Evolutionary conservation across 1,140 invertebrate genomes (phyloP), one percentile per base, ranked within the genome.

Genomic region (Acromyrmex echinatior): DNA sequence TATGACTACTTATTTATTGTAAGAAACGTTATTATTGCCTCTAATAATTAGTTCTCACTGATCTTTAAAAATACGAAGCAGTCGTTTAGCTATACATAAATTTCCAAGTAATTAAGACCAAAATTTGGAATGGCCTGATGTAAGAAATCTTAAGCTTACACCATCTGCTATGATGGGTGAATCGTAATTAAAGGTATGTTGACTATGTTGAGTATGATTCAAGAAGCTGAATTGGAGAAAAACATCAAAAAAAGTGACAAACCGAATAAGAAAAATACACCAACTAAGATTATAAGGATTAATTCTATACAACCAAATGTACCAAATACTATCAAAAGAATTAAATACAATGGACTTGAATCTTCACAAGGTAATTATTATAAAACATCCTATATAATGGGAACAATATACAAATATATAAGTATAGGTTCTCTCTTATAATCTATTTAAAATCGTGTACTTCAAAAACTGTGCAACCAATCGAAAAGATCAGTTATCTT

Each of bases 401-500:
- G 12, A 51, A 51, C 9, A 51, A 51, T 51, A 51, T 51, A 51
- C 9, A 51, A 51, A 51, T 51, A 51, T 16, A 16, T 51, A 16
- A 51, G 1, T 14, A 16, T 51, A 31, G 16, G 28, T 63, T 63
- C 39, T 45, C 39, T 45, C 28, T 63, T 63, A 63, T 66, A 21
- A 66, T 65, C 28, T 66, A 39, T n/a, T n/a, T 3, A n/a, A 66
- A 66, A 12, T 66, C 1, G 2, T 45, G 3, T 66, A 12, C 9
- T 4, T 70, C 25, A 21, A 39, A 53, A 39, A 58, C 31, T 76
- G 31, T 76, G 73, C 53, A 76, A 58, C 18, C n/a, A 56, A 12
- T 35, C 9, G 16, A 74, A 21, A 56, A 74, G 25, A 39, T 39
- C 6, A 58, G 31, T 58, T 35, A 4, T 3, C 12, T 76, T 35